Evolutionary conservation across 1,140 invertebrate genomes (phyloP).

Genomic region (Pseudomyrmex dendroicus): DNA sequence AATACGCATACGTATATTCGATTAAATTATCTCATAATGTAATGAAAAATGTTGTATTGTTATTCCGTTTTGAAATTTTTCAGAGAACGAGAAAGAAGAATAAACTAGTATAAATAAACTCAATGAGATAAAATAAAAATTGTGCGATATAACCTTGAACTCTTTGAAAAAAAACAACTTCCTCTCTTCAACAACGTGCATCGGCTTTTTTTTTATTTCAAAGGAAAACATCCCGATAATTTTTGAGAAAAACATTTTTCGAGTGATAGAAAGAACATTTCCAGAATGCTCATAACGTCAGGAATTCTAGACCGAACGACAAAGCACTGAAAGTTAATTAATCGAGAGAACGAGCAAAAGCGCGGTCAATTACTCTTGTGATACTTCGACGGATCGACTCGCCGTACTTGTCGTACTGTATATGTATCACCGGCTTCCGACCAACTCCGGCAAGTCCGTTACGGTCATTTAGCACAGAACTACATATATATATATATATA

Average conservation of each 20-base stretch:
- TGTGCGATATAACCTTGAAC: too few relatives aligned
- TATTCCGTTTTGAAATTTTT: too few relatives aligned
- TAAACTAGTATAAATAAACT: too few relatives aligned
- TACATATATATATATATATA: neutral
- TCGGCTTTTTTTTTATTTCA: neutral
- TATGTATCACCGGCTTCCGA: neutral
- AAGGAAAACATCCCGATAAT: too few relatives aligned
- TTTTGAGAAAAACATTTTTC: too few relatives aligned
- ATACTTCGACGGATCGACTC: slow-evolving; percentile 43
- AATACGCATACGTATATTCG: neutral
- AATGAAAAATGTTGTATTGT: too few relatives aligned
- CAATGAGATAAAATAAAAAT: too few relatives aligned
- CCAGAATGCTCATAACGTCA: neutral
- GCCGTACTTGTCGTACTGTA: slow-evolving; percentile 7
- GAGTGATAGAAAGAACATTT: too few relatives aligned
- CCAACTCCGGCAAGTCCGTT: slow-evolving; percentile 25
- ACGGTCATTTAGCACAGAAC: slow-evolving; percentile 9
- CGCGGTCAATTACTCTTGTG: slow-evolving; percentile 42
- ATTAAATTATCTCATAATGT: neutral
- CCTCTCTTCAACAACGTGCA: neutral
- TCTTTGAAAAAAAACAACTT: too few relatives aligned
- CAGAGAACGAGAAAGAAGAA: too few relatives aligned
- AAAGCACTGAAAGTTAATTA: slow-evolving; percentile 46
- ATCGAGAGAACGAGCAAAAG: slow-evolving; percentile 19
- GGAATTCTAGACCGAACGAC: neutral